Conservation (phyloP, 2,797 vertebrate genomes). For the Hydrocynus forskahlii region DNA sequence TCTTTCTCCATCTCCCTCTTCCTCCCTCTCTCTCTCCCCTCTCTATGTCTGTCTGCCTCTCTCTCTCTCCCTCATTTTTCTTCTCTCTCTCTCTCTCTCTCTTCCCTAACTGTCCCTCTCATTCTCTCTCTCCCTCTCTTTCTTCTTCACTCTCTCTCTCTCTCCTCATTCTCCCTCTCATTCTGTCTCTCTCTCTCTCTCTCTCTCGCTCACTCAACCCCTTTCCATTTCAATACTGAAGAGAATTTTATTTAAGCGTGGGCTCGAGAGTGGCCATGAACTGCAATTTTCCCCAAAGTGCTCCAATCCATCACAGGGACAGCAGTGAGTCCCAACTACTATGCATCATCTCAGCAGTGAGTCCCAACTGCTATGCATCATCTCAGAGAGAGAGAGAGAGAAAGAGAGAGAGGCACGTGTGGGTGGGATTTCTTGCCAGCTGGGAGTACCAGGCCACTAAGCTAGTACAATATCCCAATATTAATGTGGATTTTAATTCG, state of each 20-base stretch:
- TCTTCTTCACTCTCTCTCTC: slow-evolving; percentile 19
- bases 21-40: slow-evolving; percentile 6
- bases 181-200: slow-evolving; percentile 30
- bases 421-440: slow-evolving; percentile 35
- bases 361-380: slow-evolving; percentile 46
- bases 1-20: slow-evolving; percentile 26
- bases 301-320: slow-evolving; percentile 58
- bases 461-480: slow-evolving; percentile 49
- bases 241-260: slow-evolving; percentile 58
- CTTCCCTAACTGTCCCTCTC: slow-evolving; percentile 11
- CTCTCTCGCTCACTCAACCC: slow-evolving; percentile 1
- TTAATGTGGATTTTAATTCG: slow-evolving; percentile 52
- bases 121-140: slow-evolving; percentile 25
- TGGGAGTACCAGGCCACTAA: slow-evolving; percentile 39
- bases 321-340: slow-evolving; percentile 37
- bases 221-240: slow-evolving; percentile 54
- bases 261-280: slow-evolving; percentile 51
- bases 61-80: not conserved
- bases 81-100: slow-evolving; percentile 32
- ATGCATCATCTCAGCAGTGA: slow-evolving; percentile 49
- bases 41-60: slow-evolving; percentile 17
- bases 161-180: not conserved
- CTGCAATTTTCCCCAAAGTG: slow-evolving; percentile 60
- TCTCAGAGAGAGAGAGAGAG: slow-evolving; percentile 43
- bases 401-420: slow-evolving; percentile 1